These are phyloP conservation scores for Colossoma macropomum DNA, from an alignment of 2,113 vertebrate genomes.

Conservation along the genomic window DNA sequence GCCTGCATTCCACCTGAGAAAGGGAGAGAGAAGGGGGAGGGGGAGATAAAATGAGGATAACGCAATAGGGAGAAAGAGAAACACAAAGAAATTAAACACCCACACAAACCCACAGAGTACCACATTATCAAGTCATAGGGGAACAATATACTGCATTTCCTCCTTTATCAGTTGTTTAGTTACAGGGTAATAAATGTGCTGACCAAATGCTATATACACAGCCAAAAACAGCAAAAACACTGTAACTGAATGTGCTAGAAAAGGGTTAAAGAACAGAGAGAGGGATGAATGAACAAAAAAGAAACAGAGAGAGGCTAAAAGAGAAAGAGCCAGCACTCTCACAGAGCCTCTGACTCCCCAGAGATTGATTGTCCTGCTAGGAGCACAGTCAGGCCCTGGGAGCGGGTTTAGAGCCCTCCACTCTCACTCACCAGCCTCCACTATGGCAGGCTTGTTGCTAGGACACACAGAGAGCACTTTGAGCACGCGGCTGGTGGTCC, in stretches of 20 bases:
- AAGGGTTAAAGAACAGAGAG: neutral
- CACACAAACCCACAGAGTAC: neutral
- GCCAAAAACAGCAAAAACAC: neutral
- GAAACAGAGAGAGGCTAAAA: constrained; percentile 30
- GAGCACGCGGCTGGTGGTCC: constrained; percentile 96
- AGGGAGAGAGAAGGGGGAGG: neutral
- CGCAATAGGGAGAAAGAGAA: neutral
- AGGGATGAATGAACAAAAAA: constrained; percentile 3
- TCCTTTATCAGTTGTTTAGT: neutral
- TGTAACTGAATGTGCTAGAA: neutral
- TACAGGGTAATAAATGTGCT: neutral
- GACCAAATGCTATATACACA: too few species aligned
- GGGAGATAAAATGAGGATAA: neutral
- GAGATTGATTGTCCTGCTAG: constrained; percentile 24
- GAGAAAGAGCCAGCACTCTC: constrained; percentile 11
- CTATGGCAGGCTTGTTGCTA: constrained; percentile 96
- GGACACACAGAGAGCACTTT: constrained; percentile 97
- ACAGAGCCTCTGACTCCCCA: constrained; percentile 2
- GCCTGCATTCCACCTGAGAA: constrained; percentile 92
- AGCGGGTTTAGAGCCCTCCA: neutral
- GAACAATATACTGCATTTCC: neutral
- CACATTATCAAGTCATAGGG: neutral
- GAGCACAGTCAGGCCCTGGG: constrained; percentile 26
- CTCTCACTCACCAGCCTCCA: constrained; percentile 89
- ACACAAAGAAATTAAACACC: neutral